Evolutionary conservation across 2,888 invertebrate species (phyloP).

Genomic region (Machimus atricapillus): DNA sequence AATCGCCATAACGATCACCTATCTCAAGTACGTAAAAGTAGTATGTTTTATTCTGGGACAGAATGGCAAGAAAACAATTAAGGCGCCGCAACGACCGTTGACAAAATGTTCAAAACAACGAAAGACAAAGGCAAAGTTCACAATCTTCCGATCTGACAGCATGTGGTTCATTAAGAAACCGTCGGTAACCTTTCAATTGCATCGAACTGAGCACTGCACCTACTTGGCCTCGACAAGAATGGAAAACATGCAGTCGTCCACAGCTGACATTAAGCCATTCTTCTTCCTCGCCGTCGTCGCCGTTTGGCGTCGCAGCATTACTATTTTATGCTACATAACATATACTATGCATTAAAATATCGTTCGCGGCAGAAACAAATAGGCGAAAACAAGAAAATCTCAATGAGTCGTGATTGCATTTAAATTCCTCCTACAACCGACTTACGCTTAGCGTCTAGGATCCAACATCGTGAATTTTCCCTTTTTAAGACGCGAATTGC

Average conservation of each 20-base stretch:
- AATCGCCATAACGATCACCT: not conserved
- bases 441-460: slow-evolving; percentile 11
- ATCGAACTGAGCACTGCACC: slow-evolving; percentile 37
- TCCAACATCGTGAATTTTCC: not conserved
- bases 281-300: not conserved
- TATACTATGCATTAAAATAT: not conserved
- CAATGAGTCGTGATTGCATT: slow-evolving; percentile 40
- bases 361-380: slow-evolving; percentile 2
- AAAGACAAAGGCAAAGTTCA: slow-evolving; percentile 1
- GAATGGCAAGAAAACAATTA: not conserved
- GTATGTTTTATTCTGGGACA: not conserved
- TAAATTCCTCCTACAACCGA: slow-evolving; percentile 40
- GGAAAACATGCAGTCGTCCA: slow-evolving; percentile 3
- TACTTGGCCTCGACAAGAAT: slow-evolving; percentile 11
- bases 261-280: slow-evolving; percentile 35
- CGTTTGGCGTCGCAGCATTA: not conserved
- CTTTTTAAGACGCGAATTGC: not conserved
- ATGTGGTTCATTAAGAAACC: slow-evolving; percentile 21
- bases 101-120: not conserved
- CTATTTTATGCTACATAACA: not conserved
- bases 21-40: not conserved
- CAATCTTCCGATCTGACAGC: not conserved
- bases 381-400: not conserved
- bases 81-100: not conserved
- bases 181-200: not conserved